These are phyloP conservation scores for Zaprionus kolodkinae DNA, from an alignment of 1,140 invertebrate species.

Conservation along the genomic window DNA sequence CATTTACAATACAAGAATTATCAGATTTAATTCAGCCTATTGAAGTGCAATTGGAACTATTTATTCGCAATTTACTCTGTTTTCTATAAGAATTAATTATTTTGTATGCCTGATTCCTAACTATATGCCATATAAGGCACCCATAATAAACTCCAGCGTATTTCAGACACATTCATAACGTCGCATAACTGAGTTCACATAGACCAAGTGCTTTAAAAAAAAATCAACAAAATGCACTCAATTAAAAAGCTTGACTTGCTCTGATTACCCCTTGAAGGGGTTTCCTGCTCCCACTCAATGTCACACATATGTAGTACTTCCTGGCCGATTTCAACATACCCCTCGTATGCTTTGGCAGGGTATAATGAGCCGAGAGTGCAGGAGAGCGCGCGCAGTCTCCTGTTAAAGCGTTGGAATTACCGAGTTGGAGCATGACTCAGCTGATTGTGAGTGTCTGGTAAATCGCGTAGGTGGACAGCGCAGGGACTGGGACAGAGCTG, in stretches of 20 bases:
- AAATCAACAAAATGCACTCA: not conserved
- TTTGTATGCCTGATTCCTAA: not conserved
- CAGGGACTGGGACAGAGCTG: not conserved
- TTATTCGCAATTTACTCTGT: not conserved
- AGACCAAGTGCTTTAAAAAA: not conserved
- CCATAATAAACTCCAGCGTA: not conserved
- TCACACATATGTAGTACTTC: not conserved
- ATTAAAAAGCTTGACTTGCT: not conserved
- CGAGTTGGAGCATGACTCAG: conserved; percentile 38
- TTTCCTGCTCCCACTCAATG: not conserved
- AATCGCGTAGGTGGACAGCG: conserved; percentile 27
- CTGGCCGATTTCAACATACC: not conserved
- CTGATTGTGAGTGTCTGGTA: conserved; percentile 30
- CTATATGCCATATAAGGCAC: not conserved
- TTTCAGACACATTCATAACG: not conserved
- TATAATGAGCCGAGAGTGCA: conserved; percentile 13
- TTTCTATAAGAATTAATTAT: not conserved
- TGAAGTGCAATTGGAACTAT: not conserved
- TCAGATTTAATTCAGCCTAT: no score
- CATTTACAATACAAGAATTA: no score
- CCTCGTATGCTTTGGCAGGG: not conserved
- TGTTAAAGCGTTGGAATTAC: conserved; percentile 16
- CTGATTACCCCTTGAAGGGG: not conserved
- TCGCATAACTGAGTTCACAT: not conserved
- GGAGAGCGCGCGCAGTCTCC: not conserved